Evolutionary conservation across 2,888 invertebrate genomes (phyloP).

Genomic region (Lucinisca nassula): DNA sequence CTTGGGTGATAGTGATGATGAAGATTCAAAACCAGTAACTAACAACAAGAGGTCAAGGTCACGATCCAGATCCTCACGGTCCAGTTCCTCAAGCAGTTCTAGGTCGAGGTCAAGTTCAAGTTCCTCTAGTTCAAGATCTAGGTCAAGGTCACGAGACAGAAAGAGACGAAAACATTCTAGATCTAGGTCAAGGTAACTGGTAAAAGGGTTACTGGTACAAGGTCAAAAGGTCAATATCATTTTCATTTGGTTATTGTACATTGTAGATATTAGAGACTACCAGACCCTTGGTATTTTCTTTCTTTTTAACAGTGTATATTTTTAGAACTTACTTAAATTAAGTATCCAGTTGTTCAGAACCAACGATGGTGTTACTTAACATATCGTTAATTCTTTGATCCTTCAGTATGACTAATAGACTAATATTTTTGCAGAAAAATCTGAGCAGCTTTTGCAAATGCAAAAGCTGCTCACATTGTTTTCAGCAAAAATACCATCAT

Average conservation of each 20-base stretch:
- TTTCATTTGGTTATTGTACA: constrained; percentile 40
- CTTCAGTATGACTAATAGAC: too few relatives aligned
- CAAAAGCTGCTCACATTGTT: too few relatives aligned
- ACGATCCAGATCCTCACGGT: constrained; percentile 68
- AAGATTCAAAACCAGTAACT: constrained; percentile 56
- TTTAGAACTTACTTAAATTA: too few relatives aligned
- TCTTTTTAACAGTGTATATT: too few relatives aligned
- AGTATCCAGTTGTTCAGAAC: too few relatives aligned
- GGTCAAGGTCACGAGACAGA: constrained; percentile 64
- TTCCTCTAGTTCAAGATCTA: constrained; percentile 70
- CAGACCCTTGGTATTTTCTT: neutral
- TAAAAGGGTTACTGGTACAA: constrained; percentile 71
- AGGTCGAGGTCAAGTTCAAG: constrained; percentile 72
- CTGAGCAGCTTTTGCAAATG: too few relatives aligned
- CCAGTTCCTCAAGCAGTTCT: constrained; percentile 72
- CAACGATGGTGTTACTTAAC: too few relatives aligned
- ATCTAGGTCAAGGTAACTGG: constrained; percentile 86
- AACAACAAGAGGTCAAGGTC: constrained; percentile 66
- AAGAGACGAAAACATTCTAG: constrained; percentile 70
- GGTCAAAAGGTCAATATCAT: constrained; percentile 83
- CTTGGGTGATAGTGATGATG: constrained; percentile 91
- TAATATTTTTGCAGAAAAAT: too few relatives aligned
- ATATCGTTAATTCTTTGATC: too few relatives aligned
- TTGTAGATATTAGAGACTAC: neutral
- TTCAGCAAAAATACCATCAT: too few relatives aligned